Base-by-base conservation (phyloP, 2,113 vertebrate species). In the Morone saxatilis region DNA sequence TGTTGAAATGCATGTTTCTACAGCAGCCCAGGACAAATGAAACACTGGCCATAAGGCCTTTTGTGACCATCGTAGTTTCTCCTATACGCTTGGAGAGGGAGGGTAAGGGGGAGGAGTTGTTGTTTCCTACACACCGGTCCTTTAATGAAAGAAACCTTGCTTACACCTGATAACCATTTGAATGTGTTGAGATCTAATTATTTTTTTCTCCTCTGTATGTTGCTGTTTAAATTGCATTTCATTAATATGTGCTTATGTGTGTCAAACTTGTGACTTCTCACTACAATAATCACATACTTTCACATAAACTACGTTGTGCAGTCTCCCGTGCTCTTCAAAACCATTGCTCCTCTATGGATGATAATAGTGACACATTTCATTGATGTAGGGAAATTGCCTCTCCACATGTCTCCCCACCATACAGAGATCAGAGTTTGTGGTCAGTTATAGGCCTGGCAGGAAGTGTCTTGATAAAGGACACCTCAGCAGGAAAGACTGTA, bases 351-450 rank as follows among this genome's bases (percentile, higher is more conserved):
- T 61, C 31, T n/a, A 16, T 53, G 4, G 13, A 50, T 72, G 20
- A 67, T 65, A 14, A 81, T n/a, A 36, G 22, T 25, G 47, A 80
- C 13, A 43, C 69, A 36, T 76, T 51, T 43, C 66, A 81, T 77
- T 74, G 45, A 84, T 59, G 61, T 16, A 25, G 20, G 22, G n/a
- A 79, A 79, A 86, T 20, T 9, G 53, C 14, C 25, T 76, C 68
- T 63, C 78, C 31, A 12, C 67, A 59, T 40, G 56, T 57, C 59
- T 76, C 76, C 68, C 60, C 36, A 80, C 36, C 36, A 83, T 17
- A 38, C 20, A 60, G 36, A 65, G 68, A 70, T 80, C 56, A 45
- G 50, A 68, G 82, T 66, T 81, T 53, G 83, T 36, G 61, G 48
- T 73, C 51, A 71, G 47, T 43, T 62, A 16, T 10, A 54, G 48